Evolutionary conservation across 1,140 invertebrate genomes (phyloP).

Genomic region (Cecropterus lyciades): DNA sequence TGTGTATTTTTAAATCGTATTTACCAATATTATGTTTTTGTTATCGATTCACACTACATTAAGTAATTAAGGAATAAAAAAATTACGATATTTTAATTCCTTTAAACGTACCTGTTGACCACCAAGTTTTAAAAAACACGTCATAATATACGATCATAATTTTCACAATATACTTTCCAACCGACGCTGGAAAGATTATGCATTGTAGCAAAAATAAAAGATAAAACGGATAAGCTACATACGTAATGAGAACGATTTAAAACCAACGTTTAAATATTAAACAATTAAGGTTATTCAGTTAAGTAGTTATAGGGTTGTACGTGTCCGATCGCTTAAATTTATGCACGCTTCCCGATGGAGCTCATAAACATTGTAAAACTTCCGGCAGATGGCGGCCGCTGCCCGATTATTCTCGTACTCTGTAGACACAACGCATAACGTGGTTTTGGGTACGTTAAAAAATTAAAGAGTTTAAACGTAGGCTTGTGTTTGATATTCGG

Average conservation of each 20-base stretch:
- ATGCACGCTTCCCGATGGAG: constrained; percentile 70
- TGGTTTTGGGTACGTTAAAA: constrained; percentile 53
- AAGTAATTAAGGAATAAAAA: too few relatives aligned
- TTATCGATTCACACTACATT: too few relatives aligned
- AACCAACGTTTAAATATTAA: constrained; percentile 15
- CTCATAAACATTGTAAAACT: constrained; percentile 81
- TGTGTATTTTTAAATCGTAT: too few relatives aligned
- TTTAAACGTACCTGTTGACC: too few relatives aligned
- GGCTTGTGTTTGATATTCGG: background rate
- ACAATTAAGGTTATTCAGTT: constrained; percentile 19
- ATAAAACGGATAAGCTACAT: background rate
- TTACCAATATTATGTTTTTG: too few relatives aligned
- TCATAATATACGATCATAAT: too few relatives aligned
- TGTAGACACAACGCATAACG: constrained; percentile 55
- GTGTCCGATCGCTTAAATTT: constrained; percentile 66
- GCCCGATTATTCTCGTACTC: constrained; percentile 64
- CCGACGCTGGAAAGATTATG: too few relatives aligned
- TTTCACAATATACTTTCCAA: too few relatives aligned
- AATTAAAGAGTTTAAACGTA: constrained; percentile 53
- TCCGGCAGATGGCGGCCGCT: constrained; percentile 74
- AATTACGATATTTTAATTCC: too few relatives aligned
- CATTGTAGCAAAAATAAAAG: too few relatives aligned
- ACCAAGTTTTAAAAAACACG: too few relatives aligned
- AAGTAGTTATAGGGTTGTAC: constrained; percentile 12
- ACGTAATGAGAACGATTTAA: background rate